These are phyloP conservation scores for Scomberomorus guttatus DNA, from an alignment of 2,797 vertebrate genomes.

Conservation along the genomic window DNA sequence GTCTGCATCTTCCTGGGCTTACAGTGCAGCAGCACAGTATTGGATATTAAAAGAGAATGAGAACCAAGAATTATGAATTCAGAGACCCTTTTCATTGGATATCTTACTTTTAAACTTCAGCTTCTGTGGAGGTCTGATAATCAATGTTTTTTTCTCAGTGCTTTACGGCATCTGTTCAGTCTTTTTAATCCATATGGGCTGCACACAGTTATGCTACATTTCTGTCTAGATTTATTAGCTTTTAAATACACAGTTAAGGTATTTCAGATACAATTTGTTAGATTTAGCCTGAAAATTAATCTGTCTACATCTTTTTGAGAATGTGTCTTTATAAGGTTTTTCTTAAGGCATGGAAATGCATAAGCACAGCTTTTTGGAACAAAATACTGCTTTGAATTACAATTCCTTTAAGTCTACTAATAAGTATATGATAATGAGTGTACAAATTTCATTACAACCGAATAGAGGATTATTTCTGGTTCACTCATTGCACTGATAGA, in stretches of 20 bases:
- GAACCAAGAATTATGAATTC: not conserved
- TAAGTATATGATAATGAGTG: not conserved
- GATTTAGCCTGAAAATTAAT: no score
- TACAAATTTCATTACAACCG: not conserved
- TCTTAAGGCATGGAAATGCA: not conserved
- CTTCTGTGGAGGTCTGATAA: not conserved
- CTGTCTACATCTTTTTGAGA: no score
- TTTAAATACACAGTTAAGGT: not conserved
- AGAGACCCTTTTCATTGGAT: not conserved
- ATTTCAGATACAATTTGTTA: not conserved
- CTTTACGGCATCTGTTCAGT: not conserved
- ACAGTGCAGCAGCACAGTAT: not conserved
- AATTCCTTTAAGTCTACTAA: not conserved
- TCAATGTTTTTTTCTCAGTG: not conserved
- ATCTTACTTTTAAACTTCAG: not conserved
- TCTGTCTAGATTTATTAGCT: conserved; percentile 16
- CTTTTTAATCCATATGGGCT: conserved; percentile 10
- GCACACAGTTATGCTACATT: not conserved
- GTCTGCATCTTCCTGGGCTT: not conserved
- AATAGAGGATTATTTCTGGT: conserved; percentile 4
- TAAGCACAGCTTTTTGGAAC: not conserved
- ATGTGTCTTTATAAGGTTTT: not conserved
- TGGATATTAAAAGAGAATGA: not conserved
- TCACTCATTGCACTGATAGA: not conserved
- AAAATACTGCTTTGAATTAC: conserved; percentile 1